These are phyloP conservation scores for Oxyruncus cristatus DNA, from an alignment of 2,113 vertebrate genomes.

Conservation along the genomic window DNA sequence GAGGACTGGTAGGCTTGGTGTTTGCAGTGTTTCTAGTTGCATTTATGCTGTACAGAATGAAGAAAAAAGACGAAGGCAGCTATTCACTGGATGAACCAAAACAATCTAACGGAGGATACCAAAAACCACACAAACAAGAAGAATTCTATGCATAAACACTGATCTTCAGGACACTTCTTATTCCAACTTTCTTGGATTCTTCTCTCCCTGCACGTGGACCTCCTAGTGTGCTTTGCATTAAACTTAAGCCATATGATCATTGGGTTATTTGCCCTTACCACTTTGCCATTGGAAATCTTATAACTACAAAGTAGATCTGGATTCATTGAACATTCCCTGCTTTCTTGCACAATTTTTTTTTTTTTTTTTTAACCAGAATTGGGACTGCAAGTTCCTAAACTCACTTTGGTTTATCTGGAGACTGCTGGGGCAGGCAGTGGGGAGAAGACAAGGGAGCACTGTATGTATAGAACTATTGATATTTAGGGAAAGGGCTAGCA, in stretches of 20 bases:
- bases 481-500: slow-evolving; percentile 40
- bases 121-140: slow-evolving; percentile 78
- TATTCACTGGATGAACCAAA: slow-evolving; percentile 78
- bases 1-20: slow-evolving; percentile 77
- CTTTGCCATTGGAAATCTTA: slow-evolving; percentile 51
- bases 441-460: slow-evolving; percentile 60
- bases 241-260: slow-evolving; percentile 69
- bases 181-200: slow-evolving; percentile 53
- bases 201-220: slow-evolving; percentile 65
- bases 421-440: slow-evolving; percentile 55
- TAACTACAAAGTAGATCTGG: slow-evolving; percentile 47
- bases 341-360: slow-evolving; percentile 41
- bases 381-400: slow-evolving; percentile 20
- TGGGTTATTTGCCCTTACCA: slow-evolving; percentile 43
- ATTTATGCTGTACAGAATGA: slow-evolving; percentile 85
- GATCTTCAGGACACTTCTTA: neutral
- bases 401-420: slow-evolving; percentile 62
- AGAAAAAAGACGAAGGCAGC: slow-evolving; percentile 81
- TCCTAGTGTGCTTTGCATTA: slow-evolving; percentile 66
- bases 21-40: slow-evolving; percentile 77
- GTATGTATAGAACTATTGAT: slow-evolving; percentile 42
- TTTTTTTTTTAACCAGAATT: neutral
- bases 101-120: slow-evolving; percentile 75
- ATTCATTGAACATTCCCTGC: slow-evolving; percentile 38
- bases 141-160: slow-evolving; percentile 78